Base-by-base conservation (phyloP, 2,113 vertebrate species). In the Atractosteus spatula region DNA sequence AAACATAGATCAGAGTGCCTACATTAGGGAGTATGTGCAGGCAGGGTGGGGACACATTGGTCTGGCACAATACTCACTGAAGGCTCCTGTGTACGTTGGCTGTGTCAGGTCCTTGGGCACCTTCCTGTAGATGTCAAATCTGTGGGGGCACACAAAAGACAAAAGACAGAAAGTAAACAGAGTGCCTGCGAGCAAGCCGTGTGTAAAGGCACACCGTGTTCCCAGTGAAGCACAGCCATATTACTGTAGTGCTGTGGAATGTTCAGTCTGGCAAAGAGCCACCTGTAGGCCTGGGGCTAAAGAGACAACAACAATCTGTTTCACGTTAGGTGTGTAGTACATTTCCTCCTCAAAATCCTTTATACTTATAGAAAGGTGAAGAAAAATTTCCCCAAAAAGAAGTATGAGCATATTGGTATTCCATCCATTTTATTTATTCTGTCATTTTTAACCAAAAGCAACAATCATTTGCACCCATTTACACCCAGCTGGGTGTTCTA, bases 111-210 rank as follows among this genome's bases (percentile, higher is more conserved):
- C 97, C 93, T 98, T 99, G 84, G 97, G 97, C 78, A 99, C 97
- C 92, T 99, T 99, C 92, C 97, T 95, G 94, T 99, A 99, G 92
- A 99, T 97, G 89, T 99, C 97, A 87, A 99, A 96, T 92, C 97
- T 99, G 92, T 55, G 79, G 77, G 85, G 75, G 78, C 76, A 76
- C 74, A 68, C 67, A 68, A 73, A 70, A 57, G 12, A 66, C 13
- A 62, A 29, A 2, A 65, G 29, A 70, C 62, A 71, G 73, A 82
- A 82, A 13, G 80, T 84, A 85, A 89, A 89, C 79, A 89, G 55
- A 73, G 56, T 55, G 63, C 73, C 14, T 69, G 70, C 67, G 77
- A 80, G 69, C 77, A 82, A 83, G 74, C 63, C 14, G 47, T 41
- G 47, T 71, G 56, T 41, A 69, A 72, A 69, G 81, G 89, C 74